Base-by-base conservation (phyloP, 2,113 vertebrate genomes). In the Anguilla japonica region DNA sequence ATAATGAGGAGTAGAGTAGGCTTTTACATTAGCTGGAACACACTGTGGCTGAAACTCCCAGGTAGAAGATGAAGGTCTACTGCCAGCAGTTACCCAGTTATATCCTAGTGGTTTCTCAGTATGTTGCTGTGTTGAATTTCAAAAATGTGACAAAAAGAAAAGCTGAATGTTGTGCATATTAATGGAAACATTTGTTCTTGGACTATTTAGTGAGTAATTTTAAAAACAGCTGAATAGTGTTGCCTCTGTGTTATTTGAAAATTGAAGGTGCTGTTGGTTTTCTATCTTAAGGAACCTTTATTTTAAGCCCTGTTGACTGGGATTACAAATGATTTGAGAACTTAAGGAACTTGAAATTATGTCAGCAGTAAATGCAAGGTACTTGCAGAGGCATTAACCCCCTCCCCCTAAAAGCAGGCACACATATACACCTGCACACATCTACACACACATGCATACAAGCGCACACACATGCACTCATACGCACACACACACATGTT, bases 381-480 rank as follows among this genome's bases (percentile, higher is more conserved):
- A 5, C 60, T 67, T 67, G 50, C 50, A 67, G 18, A 67, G 20
- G 60, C 26, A 26, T 40, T 75, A 15, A 22, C 40, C 40, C 40
- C 39, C 39, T 9, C 43, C 9, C 50, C 13, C 50, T 11, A 53
- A 53, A 53, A 13, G 8, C 50, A 46, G 43, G 43, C 43, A 46
- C 43, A 46, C 43, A 46, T 8, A 53, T 53, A 14, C 50, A 1
- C 83, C 87, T 85, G 87, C 83, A 90, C 88, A 90, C 34, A 82
- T 80, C 0, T 67, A 82, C 87, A 92, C 88, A 78, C 84, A 85
- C 84, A 56, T 7, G 20, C 26, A 41, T 22, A 81, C 84, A 41
- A n/a, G 6, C 84, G 39, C 84, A 79, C 41, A 41, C 34, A 41
- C 83, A 67, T 16, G 16, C 57, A 39, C 40, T 79, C 84, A 85